Conservation (phyloP, 2,888 invertebrate species). For the Sphaerophoria taeniata region DNA sequence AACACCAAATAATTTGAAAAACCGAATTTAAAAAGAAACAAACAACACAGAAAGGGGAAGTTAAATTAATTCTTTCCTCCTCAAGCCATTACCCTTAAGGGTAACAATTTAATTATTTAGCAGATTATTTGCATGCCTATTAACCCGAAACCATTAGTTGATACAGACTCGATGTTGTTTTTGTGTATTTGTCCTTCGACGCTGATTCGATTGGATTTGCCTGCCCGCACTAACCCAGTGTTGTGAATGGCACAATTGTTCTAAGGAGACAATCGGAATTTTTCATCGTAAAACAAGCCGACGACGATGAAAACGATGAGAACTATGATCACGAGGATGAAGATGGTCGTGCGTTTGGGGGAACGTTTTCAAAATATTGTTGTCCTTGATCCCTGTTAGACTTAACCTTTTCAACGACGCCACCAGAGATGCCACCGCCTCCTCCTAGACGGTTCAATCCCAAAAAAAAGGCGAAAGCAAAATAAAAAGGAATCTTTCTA, state of each 20-base stretch:
- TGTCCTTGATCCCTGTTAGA: conserved; percentile 5
- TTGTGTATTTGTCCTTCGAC: background rate
- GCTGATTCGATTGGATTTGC: conserved; percentile 59
- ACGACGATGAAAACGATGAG: background rate
- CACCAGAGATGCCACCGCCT: background rate
- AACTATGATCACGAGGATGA: conserved; percentile 9
- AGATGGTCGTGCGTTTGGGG: background rate
- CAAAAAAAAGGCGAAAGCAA: background rate
- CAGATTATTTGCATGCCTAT: conserved; percentile 73
- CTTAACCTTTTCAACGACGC: background rate
- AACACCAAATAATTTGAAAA: background rate
- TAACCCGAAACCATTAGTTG: conserved; percentile 66
- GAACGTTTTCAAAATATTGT: conserved; percentile 33
- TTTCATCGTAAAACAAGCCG: conserved; percentile 43
- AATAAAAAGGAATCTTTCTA: background rate
- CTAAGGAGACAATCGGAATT: conserved; percentile 66
- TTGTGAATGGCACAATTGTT: conserved; percentile 58
- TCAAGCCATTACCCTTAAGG: conserved; percentile 65
- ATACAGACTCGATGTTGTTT: conserved; percentile 10
- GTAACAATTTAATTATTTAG: conserved; percentile 72
- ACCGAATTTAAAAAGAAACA: conserved; percentile 4
- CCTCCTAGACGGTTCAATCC: background rate
- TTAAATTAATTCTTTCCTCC: conserved; percentile 49
- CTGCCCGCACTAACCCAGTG: conserved; percentile 43
- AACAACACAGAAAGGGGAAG: conserved; percentile 13